Evolutionary conservation across 2,888 invertebrate species (phyloP).

Genomic region (Calameuta filiformis): DNA sequence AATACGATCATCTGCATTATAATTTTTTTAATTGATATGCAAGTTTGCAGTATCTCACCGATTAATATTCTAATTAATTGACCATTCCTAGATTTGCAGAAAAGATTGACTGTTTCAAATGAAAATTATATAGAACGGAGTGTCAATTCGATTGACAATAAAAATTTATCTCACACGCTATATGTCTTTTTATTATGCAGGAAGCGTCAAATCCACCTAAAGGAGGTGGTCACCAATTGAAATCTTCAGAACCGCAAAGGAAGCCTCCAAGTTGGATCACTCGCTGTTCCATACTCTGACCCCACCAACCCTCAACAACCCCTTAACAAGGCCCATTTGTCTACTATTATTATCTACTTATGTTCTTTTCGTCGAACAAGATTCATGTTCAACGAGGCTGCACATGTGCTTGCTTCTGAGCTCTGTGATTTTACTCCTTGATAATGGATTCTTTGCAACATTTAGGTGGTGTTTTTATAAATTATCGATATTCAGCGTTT

Average conservation of each 20-base stretch:
- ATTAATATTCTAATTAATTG: neutral
- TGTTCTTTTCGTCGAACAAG: slow-evolving; percentile 55
- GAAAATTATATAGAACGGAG: neutral
- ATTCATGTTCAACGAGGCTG: slow-evolving; percentile 49
- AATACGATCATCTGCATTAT: neutral
- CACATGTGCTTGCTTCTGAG: slow-evolving; percentile 27
- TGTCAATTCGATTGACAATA: neutral
- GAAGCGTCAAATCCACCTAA: slow-evolving; percentile 92
- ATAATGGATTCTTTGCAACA: slow-evolving; percentile 41
- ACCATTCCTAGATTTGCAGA: neutral
- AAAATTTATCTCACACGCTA: neutral
- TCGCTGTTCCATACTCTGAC: slow-evolving; percentile 91
- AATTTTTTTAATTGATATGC: neutral
- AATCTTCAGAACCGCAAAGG: slow-evolving; percentile 81
- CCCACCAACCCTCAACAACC: slow-evolving; percentile 57
- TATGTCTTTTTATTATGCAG: slow-evolving; percentile 65
- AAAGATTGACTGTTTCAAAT: neutral
- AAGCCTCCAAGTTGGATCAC: slow-evolving; percentile 89
- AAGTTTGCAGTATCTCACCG: neutral
- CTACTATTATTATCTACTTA: slow-evolving; percentile 52
- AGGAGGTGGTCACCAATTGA: slow-evolving; percentile 81
- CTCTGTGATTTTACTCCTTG: slow-evolving; percentile 54
- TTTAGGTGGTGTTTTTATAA: slow-evolving; percentile 48
- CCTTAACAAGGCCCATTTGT: slow-evolving; percentile 48
- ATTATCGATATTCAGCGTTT: slow-evolving; percentile 38